Conservation (phyloP, 2,797 vertebrate genomes). For the Loriculus beryllinus region DNA sequence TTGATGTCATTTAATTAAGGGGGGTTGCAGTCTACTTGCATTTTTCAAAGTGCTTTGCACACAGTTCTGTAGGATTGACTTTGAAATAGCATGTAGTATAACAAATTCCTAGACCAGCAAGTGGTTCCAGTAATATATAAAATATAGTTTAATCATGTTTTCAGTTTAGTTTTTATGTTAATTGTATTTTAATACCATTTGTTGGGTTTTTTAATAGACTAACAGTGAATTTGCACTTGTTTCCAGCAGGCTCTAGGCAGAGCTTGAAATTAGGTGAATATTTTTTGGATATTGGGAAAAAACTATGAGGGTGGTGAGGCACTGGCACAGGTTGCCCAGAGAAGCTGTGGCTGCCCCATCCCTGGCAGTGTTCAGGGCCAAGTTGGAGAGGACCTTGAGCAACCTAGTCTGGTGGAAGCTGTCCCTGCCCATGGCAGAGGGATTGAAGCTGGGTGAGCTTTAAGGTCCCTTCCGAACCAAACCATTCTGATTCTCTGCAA, state of each 20-base stretch:
- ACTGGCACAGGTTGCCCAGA: background rate
- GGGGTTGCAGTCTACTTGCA: background rate
- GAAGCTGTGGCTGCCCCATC: background rate
- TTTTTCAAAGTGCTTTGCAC: background rate
- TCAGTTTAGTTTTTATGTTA: background rate
- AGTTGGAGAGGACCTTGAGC: background rate
- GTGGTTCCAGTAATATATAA: background rate
- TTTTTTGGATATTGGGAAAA: background rate
- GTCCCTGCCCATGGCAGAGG: background rate
- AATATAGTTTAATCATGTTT: background rate
- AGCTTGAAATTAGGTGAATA: background rate
- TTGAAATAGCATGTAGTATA: slow-evolving; percentile 18
- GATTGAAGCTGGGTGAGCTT: background rate
- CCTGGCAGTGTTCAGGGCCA: background rate
- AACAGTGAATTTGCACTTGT: background rate
- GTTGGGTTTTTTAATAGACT: background rate
- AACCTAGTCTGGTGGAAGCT: background rate
- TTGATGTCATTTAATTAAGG: background rate
- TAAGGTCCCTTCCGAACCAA: background rate
- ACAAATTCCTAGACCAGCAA: background rate
- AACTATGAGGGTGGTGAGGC: background rate
- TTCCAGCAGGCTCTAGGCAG: background rate
- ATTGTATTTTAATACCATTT: background rate
- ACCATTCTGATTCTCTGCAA: background rate
- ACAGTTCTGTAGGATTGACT: slow-evolving; percentile 13